A percentile compares a stretch with the other conserved stretches of the same genome.
Conservation (phyloP, 2,113 vertebrate species). For the Sialia sialis region DNA sequence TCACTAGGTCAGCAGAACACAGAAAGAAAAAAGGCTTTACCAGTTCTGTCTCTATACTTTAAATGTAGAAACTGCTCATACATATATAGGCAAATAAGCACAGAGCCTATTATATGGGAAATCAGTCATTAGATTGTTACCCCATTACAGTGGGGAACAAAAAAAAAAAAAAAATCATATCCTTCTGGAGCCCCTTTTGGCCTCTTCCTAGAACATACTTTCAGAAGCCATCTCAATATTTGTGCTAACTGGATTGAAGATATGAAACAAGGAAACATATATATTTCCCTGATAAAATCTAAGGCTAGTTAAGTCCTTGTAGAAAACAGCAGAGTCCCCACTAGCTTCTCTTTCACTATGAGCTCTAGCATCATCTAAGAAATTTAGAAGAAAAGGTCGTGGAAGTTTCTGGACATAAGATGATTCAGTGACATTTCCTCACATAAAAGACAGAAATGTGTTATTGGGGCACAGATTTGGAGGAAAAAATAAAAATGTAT, state of each 20-base stretch:
- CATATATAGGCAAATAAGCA: not conserved
- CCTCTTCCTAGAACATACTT: not conserved
- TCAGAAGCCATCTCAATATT: not conserved
- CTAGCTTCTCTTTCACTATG: not conserved
- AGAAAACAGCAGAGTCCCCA: not conserved
- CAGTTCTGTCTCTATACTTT: not conserved
- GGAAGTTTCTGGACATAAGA: not conserved
- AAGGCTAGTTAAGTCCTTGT: not conserved
- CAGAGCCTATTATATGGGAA: not conserved
- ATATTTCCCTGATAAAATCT: not conserved
- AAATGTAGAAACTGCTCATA: not conserved
- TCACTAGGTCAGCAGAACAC: slow-evolving; percentile 12
- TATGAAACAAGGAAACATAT: not conserved
- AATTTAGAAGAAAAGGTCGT: not conserved
- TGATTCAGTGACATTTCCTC: not conserved
- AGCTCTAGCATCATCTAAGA: not conserved
- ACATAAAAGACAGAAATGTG: not conserved
- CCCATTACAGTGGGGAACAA: not conserved
- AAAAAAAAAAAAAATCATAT: not conserved
- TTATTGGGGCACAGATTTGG: not conserved
- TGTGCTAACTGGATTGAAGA: not conserved
- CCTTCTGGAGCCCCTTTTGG: not conserved
- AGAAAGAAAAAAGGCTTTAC: not conserved
- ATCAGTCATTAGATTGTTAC: not conserved
- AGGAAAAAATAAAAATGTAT: not conserved